Evolutionary conservation across 2,888 invertebrate genomes (phyloP).

Genomic region (Fissipunctia ypsillon): DNA sequence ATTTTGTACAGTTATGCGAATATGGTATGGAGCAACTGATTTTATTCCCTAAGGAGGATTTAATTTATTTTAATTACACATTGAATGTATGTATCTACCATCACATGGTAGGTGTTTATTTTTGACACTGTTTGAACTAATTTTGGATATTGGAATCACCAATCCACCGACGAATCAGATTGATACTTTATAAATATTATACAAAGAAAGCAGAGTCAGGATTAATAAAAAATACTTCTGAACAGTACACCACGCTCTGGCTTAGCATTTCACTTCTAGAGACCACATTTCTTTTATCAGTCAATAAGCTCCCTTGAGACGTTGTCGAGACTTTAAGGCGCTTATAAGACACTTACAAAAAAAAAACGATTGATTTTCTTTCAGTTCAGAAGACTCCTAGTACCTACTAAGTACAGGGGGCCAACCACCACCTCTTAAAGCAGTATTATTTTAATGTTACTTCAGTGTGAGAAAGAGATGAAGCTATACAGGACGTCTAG

Average conservation of each 20-base stretch:
- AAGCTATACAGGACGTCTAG: too few relatives aligned
- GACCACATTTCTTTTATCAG: background rate
- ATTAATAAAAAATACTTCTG: background rate
- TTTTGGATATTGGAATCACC: background rate
- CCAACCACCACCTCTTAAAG: too few relatives aligned
- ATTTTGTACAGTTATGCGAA: too few relatives aligned
- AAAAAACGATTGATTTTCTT: slow-evolving; percentile 12
- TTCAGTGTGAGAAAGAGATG: too few relatives aligned
- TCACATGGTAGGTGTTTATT: too few relatives aligned
- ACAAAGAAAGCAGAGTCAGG: background rate
- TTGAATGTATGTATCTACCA: too few relatives aligned
- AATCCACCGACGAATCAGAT: background rate
- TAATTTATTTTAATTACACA: too few relatives aligned
- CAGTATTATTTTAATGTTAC: too few relatives aligned
- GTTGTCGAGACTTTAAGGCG: slow-evolving; percentile 3
- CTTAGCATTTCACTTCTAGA: background rate
- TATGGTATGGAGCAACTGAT: too few relatives aligned
- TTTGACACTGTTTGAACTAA: background rate
- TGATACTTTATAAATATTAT: background rate
- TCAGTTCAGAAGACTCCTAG: background rate
- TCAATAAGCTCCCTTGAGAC: background rate
- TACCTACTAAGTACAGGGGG: too few relatives aligned
- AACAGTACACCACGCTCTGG: too few relatives aligned
- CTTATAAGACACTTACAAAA: background rate
- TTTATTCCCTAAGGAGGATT: too few relatives aligned